These are phyloP conservation scores for Orthosia cruda DNA, from an alignment of 2,888 invertebrate genomes.

Conservation along the genomic window DNA sequence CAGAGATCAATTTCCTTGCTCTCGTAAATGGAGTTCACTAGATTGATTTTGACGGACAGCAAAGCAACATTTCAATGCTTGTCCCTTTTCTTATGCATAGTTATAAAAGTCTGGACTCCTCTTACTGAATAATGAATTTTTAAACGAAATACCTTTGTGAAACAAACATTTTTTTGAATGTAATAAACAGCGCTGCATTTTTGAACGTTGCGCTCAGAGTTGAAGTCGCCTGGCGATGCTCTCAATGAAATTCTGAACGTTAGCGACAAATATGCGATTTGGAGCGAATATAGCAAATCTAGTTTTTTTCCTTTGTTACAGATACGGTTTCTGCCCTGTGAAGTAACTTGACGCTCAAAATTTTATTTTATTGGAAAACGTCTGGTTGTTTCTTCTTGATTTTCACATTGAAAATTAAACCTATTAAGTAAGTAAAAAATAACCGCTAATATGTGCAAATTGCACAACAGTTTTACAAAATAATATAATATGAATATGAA, in stretches of 20 bases:
- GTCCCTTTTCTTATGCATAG: background rate
- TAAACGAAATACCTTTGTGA: background rate
- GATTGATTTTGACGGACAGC: background rate
- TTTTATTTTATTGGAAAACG: background rate
- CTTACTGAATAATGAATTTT: background rate
- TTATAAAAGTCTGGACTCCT: background rate
- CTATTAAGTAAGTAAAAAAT: background rate
- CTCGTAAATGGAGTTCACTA: background rate
- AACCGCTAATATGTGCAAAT: background rate
- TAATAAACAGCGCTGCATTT: constrained; percentile 12
- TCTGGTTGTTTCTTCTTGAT: background rate
- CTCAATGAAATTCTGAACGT: constrained; percentile 21
- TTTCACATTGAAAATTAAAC: too few relatives aligned
- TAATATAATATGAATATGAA: background rate
- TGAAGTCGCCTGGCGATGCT: background rate
- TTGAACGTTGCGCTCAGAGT: background rate
- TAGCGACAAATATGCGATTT: constrained; percentile 4
- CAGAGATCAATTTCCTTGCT: background rate
- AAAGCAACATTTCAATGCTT: background rate
- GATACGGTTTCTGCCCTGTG: background rate
- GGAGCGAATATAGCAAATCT: background rate
- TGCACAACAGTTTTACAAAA: background rate
- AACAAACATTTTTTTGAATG: too few relatives aligned
- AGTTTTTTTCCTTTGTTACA: background rate
- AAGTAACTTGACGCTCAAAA: background rate